Evolutionary conservation across 2,888 invertebrate species (phyloP), one percentile per base, ranked within the genome.

Genomic region (Stegana nigrithorax): DNA sequence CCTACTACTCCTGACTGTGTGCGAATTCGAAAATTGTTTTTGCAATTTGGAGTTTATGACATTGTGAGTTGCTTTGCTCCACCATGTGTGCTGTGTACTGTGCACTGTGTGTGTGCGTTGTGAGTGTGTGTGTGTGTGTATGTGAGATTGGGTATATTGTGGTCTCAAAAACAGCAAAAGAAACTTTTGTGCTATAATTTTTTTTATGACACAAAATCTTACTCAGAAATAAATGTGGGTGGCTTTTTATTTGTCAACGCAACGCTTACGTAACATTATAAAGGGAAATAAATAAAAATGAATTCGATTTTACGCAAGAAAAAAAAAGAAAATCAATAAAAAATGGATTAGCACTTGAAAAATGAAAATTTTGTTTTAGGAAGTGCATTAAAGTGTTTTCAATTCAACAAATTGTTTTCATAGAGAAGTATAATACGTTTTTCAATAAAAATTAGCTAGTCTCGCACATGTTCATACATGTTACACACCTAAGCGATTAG

Each of bases 61-160:
- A 55, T 55, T 55, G 32, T 55, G n/a, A n/a, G n/a, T n/a, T n/a
- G n/a, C n/a, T n/a, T 55, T 29, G 39, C 14, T 39, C 14, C 39
- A n/a, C n/a, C n/a, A 17, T 45, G 27, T 51, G 14, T 44, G 17
- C 17, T 36, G 36, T n/a, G 25, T 10, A 47, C 23, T 23, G 25
- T 47, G n/a, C n/a, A 17, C 7, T 51, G 21, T 59, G 75, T 71
- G 64, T 68, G 60, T 26, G 62, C 65, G 45, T 59, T 51, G 56
- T 21, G 61, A 62, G 32, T 44, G 57, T 74, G 75, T 75, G n/a
- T n/a, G n/a, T n/a, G n/a, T n/a, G n/a, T n/a, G n/a, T n/a, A n/a
- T n/a, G n/a, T n/a, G n/a, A n/a, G 79, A 75, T 76, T 75, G 73
- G 65, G 76, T 68, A 69, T 67, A 39, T 53, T 42, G 53, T 29